Conservation (phyloP, 2,113 vertebrate species). For the Eupsittula cactorum region DNA sequence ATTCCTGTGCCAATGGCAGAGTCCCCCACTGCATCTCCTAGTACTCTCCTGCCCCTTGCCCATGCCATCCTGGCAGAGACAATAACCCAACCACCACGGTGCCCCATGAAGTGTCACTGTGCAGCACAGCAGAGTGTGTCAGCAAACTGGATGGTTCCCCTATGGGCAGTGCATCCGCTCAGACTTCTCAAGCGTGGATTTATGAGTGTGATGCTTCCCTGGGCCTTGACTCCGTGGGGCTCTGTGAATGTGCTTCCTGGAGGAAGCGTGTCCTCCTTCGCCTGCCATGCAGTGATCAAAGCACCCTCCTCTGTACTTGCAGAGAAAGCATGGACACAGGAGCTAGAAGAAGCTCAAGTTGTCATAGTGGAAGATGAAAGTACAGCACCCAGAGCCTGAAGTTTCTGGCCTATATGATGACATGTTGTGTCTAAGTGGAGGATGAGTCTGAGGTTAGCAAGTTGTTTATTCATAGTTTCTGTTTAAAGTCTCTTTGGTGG, state of each 20-base stretch:
- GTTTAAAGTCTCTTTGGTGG: neutral
- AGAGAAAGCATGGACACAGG: neutral
- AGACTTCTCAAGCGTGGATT: neutral
- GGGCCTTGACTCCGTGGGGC: neutral
- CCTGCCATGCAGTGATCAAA: neutral
- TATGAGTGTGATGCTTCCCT: neutral
- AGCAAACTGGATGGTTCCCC: neutral
- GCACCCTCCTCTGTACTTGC: accelerated
- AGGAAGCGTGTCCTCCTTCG: neutral
- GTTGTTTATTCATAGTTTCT: neutral
- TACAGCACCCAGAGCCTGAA: neutral
- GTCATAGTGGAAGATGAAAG: neutral
- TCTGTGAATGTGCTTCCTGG: neutral
- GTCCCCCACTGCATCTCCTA: too few species aligned
- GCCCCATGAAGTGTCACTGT: accelerated
- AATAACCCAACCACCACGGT: accelerated
- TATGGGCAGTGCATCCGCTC: neutral
- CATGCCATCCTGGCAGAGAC: accelerated
- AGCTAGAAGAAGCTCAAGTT: neutral
- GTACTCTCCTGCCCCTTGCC: neutral
- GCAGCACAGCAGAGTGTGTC: neutral
- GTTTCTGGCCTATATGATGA: neutral
- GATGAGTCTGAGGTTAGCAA: neutral
- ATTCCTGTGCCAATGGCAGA: neutral
- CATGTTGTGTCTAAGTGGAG: neutral